Conservation (phyloP, 2,113 vertebrate species). For the Halichoeres trimaculatus region DNA sequence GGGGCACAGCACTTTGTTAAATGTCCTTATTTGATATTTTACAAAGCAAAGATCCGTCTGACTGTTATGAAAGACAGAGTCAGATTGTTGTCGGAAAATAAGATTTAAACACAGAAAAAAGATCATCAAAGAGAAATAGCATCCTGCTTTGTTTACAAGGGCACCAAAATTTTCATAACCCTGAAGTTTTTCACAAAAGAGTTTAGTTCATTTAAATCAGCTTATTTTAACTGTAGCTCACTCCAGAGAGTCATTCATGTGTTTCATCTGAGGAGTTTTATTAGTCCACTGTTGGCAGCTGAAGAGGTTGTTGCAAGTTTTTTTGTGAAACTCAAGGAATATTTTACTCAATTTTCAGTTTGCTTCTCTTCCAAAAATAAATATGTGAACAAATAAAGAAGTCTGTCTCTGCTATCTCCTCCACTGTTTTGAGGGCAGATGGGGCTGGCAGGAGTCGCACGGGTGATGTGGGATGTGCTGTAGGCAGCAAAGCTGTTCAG, state of each 20-base stretch:
- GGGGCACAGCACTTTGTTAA: too few relatives aligned
- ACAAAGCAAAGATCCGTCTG: too few relatives aligned
- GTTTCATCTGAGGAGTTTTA: not conserved
- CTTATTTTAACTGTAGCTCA: not conserved
- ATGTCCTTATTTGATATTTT: too few relatives aligned
- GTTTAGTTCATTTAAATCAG: not conserved
- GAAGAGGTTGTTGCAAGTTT: too few relatives aligned
- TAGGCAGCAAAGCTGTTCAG: constrained; percentile 25
- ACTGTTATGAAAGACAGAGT: too few relatives aligned
- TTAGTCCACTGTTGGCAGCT: not conserved
- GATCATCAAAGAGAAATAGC: too few relatives aligned
- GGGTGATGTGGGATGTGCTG: constrained; percentile 2
- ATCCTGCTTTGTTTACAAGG: too few relatives aligned
- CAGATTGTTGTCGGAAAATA: too few relatives aligned
- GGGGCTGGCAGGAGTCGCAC: constrained; percentile 59
- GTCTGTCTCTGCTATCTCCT: not conserved
- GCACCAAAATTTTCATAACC: too few relatives aligned
- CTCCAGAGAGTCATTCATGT: not conserved
- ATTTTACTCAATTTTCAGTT: not conserved
- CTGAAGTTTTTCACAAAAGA: too few relatives aligned
- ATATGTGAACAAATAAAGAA: not conserved
- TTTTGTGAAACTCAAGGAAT: too few relatives aligned
- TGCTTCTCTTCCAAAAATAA: constrained; percentile 7
- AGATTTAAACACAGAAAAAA: too few relatives aligned
- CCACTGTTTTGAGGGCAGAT: constrained; percentile 35